phyloP scores from a whole-genome alignment of 2,888 invertebrate species.

The Mycalesis mineus region DNA sequence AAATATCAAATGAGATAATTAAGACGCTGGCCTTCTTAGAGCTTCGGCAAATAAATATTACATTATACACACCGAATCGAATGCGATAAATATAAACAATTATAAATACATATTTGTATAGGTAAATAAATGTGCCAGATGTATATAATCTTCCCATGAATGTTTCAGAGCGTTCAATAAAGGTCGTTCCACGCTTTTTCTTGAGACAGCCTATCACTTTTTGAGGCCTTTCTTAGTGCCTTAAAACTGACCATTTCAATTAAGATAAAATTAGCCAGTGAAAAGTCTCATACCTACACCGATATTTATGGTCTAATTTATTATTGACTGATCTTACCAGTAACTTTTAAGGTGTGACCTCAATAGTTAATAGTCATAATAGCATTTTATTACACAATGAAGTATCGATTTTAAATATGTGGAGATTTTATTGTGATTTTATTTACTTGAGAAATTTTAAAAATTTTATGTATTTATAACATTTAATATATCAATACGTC shows the following conservation, averaged over 20 bases:
- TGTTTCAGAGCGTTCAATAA: neutral
- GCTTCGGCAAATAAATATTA: no score
- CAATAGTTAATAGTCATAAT: slow-evolving; percentile 2
- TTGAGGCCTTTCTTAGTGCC: slow-evolving; percentile 16
- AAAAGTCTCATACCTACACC: neutral
- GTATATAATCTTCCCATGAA: no score
- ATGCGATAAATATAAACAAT: no score
- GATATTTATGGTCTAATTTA: neutral
- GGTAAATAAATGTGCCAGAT: no score
- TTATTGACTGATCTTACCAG: neutral
- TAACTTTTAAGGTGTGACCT: slow-evolving; percentile 1
- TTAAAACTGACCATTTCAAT: neutral
- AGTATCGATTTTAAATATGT: neutral
- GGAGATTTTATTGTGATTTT: neutral
- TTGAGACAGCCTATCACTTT: neutral
- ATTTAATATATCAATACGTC: neutral
- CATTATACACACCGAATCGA: no score
- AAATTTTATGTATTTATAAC: neutral
- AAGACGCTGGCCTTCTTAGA: no score
- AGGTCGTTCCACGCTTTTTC: neutral
- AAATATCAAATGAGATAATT: no score
- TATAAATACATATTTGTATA: no score
- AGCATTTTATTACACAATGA: neutral
- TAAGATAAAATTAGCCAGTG: neutral
- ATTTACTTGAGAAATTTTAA: neutral